Percentiles rank a stretch among this genome's conserved stretches.
phyloP scores from a whole-genome alignment of 2,113 vertebrate genomes.

The Hemicordylus capensis region DNA sequence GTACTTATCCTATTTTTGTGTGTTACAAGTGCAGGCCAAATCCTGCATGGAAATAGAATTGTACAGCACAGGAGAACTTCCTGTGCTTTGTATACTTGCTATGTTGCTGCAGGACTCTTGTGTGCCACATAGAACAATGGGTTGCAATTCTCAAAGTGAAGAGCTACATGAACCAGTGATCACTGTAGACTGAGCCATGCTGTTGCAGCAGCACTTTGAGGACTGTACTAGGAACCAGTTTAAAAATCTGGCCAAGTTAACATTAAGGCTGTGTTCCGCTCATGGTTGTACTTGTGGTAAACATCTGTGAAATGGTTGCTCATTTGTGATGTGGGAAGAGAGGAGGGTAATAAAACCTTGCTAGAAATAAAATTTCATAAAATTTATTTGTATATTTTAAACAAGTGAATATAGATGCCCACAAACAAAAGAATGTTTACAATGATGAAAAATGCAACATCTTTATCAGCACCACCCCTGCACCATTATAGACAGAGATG shows the following conservation, averaged over 20 bases:
- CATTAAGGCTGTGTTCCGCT: not conserved
- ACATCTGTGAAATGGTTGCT: not conserved
- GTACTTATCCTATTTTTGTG: not conserved
- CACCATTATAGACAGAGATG: conserved; percentile 8
- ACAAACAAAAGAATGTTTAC: conserved; percentile 27
- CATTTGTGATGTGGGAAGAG: not conserved
- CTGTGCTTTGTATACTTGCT: not conserved
- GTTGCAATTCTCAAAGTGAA: not conserved
- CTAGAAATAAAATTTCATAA: conserved; percentile 34
- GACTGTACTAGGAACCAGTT: not conserved
- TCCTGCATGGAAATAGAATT: no score
- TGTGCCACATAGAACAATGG: not conserved
- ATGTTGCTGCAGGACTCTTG: not conserved
- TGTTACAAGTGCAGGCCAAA: not conserved
- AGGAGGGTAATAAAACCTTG: conserved; percentile 16
- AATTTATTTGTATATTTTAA: conserved; percentile 37
- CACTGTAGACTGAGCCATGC: no score
- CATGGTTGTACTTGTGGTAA: not conserved
- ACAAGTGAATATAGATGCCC: conserved; percentile 36
- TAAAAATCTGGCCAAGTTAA: not conserved
- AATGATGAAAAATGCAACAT: conserved; percentile 32
- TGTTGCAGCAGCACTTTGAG: not conserved
- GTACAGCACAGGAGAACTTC: not conserved
- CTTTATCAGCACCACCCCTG: conserved; percentile 32
- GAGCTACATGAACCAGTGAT: not conserved